Percentiles rank a stretch among this genome's conserved stretches.
phyloP scores from a whole-genome alignment of 2,888 invertebrate species.

The Holacanthella duospinosa region DNA sequence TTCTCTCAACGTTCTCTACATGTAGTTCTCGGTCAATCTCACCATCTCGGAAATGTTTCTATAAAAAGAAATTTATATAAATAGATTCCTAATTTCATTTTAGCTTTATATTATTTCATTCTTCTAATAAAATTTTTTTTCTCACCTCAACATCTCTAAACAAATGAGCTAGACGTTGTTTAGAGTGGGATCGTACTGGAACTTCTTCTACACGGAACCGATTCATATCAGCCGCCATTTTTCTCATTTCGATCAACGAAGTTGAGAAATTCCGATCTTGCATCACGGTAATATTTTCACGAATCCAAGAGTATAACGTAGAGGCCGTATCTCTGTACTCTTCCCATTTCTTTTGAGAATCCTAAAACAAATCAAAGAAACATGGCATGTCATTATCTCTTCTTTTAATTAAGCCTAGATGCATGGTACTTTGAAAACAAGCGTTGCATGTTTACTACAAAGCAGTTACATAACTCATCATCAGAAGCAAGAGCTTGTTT shows the following conservation, averaged over 20 bases:
- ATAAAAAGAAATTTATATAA: conserved; percentile 28
- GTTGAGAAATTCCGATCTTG: conserved; percentile 84
- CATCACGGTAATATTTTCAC: conserved; percentile 76
- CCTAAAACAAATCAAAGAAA: conserved; percentile 41
- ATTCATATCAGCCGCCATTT: conserved; percentile 78
- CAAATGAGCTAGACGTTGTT: conserved; percentile 72
- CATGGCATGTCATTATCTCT: background rate
- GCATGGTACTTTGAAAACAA: no score
- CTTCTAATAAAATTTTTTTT: background rate
- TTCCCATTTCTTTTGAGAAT: conserved; percentile 76
- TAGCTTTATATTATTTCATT: background rate
- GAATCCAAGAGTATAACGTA: conserved; percentile 79
- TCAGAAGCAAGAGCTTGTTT: background rate
- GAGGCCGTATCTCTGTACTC: conserved; percentile 84
- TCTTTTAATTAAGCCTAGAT: background rate
- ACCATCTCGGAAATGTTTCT: conserved; percentile 79
- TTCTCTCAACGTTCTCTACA: conserved; percentile 73
- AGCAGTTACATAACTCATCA: no score
- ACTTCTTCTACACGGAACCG: conserved; percentile 91
- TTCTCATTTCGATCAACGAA: conserved; percentile 90
- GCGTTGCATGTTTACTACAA: no score
- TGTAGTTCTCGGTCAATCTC: conserved; percentile 82
- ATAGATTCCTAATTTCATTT: background rate
- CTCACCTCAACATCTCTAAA: conserved; percentile 68
- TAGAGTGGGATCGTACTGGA: conserved; percentile 78